These are phyloP conservation scores for Lepidocyrtinus sp. DNA, from an alignment of 2,888 invertebrate genomes.

Conservation along the genomic window DNA sequence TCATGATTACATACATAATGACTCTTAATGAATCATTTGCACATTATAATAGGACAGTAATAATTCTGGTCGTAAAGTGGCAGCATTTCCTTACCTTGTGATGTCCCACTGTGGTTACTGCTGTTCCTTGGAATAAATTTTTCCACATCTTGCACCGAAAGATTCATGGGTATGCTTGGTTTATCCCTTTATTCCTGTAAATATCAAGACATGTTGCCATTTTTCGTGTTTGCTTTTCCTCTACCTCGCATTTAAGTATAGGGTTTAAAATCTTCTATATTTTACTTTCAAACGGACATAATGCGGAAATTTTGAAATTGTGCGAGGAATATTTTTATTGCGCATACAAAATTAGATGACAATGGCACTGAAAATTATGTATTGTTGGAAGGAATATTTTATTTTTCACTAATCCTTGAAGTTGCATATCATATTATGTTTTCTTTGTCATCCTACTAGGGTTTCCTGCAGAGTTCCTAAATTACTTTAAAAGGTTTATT, in stretches of 20 bases:
- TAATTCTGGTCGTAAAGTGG: neutral
- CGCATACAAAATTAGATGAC: neutral
- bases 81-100: constrained; percentile 39
- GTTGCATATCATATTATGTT: neutral
- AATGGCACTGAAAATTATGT: neutral
- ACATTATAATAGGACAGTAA: constrained; percentile 23
- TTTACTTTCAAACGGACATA: too few species aligned
- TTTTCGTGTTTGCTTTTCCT: too few species aligned
- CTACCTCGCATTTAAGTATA: too few species aligned
- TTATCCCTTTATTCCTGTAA: too few species aligned
- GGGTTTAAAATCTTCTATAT: too few species aligned
- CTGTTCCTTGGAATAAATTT: neutral
- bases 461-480: neutral
- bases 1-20: constrained; percentile 49
- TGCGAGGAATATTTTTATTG: neutral
- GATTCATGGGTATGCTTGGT: neutral
- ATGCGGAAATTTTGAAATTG: neutral
- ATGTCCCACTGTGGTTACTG: constrained; percentile 29
- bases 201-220: too few species aligned
- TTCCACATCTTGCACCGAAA: neutral
- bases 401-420: neutral
- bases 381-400: neutral
- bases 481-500: neutral
- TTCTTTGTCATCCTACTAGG: neutral
- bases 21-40: constrained; percentile 57